These are phyloP conservation scores for Coecobrya sp. DNA, from an alignment of 2,888 invertebrate genomes.

Conservation along the genomic window DNA sequence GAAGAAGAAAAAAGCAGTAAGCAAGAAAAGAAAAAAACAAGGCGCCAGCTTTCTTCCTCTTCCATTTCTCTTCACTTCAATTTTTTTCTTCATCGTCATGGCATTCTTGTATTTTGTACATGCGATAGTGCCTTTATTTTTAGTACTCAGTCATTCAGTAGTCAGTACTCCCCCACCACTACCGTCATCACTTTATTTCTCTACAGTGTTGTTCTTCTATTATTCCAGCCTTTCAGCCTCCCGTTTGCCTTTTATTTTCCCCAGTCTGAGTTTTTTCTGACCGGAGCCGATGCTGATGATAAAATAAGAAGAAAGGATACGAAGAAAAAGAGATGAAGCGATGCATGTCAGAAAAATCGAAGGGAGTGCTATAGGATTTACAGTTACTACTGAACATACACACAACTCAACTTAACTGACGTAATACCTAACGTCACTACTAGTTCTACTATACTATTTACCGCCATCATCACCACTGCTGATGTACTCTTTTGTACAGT, in stretches of 20 bases:
- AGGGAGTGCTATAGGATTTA: slow-evolving; percentile 37
- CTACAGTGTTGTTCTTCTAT: slow-evolving; percentile 45
- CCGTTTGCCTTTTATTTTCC: slow-evolving; percentile 40
- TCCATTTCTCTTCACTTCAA: slow-evolving; percentile 48
- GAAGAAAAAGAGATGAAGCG: slow-evolving; percentile 33
- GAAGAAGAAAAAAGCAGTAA: slow-evolving; percentile 25
- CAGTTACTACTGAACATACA: slow-evolving; percentile 32
- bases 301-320: background rate
- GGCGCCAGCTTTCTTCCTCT: slow-evolving; percentile 85
- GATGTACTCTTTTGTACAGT: background rate
- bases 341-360: slow-evolving; percentile 52
- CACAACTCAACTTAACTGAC: slow-evolving; percentile 18
- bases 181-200: slow-evolving; percentile 30
- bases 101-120: background rate
- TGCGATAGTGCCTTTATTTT: background rate
- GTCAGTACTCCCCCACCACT: background rate
- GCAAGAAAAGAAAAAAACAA: slow-evolving; percentile 80
- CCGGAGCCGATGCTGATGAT: slow-evolving; percentile 40
- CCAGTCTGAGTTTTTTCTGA: background rate
- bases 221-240: slow-evolving; percentile 35
- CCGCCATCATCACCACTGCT: no score
- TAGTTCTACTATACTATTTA: background rate
- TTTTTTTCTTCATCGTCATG: slow-evolving; percentile 54
- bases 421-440: slow-evolving; percentile 3
- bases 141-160: background rate